Evolutionary conservation across 2,113 vertebrate genomes (phyloP).

Genomic region (Propithecus coquereli): DNA sequence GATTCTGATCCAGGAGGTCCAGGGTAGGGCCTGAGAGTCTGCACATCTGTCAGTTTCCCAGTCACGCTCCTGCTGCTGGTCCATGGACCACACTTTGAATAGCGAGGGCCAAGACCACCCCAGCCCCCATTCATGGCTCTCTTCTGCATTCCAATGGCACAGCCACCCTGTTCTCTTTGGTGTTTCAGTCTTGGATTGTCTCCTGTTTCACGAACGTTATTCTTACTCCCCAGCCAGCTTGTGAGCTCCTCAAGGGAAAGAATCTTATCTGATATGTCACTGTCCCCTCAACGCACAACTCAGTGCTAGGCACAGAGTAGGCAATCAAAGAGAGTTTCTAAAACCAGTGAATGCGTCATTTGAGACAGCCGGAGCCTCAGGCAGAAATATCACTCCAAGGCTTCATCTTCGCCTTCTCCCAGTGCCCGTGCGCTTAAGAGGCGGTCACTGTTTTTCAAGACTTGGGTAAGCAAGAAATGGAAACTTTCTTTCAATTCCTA

Average conservation of each 20-base stretch:
- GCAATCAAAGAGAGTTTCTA: background rate
- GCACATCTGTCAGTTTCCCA: background rate
- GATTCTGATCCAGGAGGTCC: background rate
- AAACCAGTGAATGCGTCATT: background rate
- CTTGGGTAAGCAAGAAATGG: slow-evolving; percentile 19
- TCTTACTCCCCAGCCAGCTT: background rate
- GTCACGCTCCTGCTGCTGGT: background rate
- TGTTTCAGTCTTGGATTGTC: background rate
- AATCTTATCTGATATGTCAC: background rate
- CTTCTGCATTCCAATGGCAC: background rate
- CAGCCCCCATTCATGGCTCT: background rate
- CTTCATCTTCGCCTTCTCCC: background rate
- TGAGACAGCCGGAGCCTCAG: background rate
- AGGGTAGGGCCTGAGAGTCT: background rate
- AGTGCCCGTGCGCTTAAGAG: background rate
- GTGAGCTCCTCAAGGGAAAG: background rate
- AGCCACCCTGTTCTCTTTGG: background rate
- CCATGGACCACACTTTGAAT: background rate
- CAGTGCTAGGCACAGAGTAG: background rate
- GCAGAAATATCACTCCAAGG: background rate
- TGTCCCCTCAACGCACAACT: background rate
- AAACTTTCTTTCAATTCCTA: background rate
- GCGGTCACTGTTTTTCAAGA: background rate
- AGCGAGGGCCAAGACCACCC: background rate
- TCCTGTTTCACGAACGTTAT: background rate